Conservation (phyloP, 2,797 vertebrate genomes). For the Sciurus carolinensis region DNA sequence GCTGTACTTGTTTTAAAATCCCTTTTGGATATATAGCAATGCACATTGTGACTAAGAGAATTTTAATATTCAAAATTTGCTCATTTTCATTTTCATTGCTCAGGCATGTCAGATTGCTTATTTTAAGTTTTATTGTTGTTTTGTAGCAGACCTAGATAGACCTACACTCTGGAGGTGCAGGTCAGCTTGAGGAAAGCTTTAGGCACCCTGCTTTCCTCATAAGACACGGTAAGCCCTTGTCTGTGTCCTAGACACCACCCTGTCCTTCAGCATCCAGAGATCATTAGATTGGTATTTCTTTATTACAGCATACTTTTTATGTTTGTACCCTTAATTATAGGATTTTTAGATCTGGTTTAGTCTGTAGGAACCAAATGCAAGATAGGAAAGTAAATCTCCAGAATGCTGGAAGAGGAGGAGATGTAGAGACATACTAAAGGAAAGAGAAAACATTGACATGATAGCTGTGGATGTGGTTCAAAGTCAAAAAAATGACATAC, state of each 20-base stretch:
- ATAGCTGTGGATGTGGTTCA: not conserved
- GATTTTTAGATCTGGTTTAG: constrained; percentile 24
- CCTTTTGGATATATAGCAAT: not conserved
- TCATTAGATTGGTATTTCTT: not conserved
- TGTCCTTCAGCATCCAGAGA: not conserved
- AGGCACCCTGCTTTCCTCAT: not conserved
- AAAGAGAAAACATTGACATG: not conserved
- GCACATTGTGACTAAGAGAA: not conserved
- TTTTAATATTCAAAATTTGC: not conserved
- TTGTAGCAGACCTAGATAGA: not conserved
- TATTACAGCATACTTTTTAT: not conserved
- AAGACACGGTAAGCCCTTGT: not conserved
- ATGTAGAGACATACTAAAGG: not conserved
- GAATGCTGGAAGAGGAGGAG: not conserved
- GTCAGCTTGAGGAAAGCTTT: not conserved
- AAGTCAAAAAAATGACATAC: not conserved
- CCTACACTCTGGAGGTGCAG: not conserved
- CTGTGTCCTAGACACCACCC: not conserved
- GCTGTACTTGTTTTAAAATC: not conserved
- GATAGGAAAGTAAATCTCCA: not conserved
- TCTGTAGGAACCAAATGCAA: constrained; percentile 50
- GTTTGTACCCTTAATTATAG: not conserved
- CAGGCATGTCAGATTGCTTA: not conserved
- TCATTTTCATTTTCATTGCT: constrained; percentile 52
- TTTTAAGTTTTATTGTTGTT: constrained; percentile 30